Percentiles rank a stretch among this genome's conserved stretches.
Evolutionary conservation across 1,140 invertebrate species (phyloP).

Genomic region (Lethrus apterus): DNA sequence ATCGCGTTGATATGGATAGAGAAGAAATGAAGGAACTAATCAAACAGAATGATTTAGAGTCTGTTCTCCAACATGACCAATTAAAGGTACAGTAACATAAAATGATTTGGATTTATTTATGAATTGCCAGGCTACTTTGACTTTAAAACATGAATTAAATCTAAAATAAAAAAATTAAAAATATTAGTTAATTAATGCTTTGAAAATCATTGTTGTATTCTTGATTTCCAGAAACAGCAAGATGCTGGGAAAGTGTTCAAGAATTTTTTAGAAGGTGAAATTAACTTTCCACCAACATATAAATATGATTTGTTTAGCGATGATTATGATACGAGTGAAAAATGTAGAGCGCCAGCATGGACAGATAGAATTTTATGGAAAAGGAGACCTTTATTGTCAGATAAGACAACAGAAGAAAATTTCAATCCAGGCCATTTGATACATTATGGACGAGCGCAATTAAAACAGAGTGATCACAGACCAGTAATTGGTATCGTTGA

Average conservation of each 20-base stretch:
- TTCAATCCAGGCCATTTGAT: conserved; percentile 69
- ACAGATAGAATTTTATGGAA: conserved; percentile 94
- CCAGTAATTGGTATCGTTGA: conserved; percentile 88
- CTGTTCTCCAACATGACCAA: conserved; percentile 84
- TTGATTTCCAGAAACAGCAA: conserved; percentile 53
- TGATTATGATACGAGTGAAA: conserved; percentile 99
- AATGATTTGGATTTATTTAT: too few relatives aligned
- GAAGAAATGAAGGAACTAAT: conserved; percentile 89
- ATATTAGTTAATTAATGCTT: too few relatives aligned
- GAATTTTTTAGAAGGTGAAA: conserved; percentile 87
- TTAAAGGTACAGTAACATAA: too few relatives aligned
- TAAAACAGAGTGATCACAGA: conserved; percentile 97
- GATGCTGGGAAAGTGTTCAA: conserved; percentile 83
- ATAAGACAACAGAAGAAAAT: conserved; percentile 35
- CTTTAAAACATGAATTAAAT: too few relatives aligned
- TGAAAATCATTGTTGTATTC: neutral
- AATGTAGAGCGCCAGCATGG: conserved; percentile 94
- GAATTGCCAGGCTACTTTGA: too few relatives aligned
- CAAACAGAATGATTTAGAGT: conserved; percentile 65
- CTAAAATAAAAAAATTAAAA: too few relatives aligned
- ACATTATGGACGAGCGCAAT: conserved; percentile 85
- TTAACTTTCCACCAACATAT: conserved; percentile 94
- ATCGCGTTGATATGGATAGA: conserved; percentile 91
- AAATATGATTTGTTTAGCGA: conserved; percentile 99
- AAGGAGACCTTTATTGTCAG: conserved; percentile 62